Evolutionary conservation across 2,113 vertebrate genomes (phyloP).

Genomic region (Leuciscus idus): DNA sequence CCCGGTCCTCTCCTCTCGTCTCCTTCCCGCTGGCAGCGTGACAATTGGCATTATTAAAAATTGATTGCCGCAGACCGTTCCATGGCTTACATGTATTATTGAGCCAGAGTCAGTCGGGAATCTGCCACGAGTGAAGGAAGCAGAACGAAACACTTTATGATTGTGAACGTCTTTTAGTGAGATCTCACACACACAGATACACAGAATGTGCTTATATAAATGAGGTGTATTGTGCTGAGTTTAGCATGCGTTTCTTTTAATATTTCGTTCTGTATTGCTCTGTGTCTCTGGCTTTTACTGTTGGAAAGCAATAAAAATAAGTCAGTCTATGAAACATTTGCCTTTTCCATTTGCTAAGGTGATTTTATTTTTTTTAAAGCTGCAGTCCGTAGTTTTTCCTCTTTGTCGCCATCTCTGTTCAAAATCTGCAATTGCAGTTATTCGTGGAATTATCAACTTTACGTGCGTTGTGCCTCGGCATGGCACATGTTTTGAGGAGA

Average conservation of each 20-base stretch:
- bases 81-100: conserved; percentile 70
- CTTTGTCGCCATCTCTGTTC: too few relatives aligned
- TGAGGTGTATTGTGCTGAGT: background rate
- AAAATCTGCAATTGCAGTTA: too few relatives aligned
- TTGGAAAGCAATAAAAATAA: background rate
- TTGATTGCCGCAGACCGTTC: conserved; percentile 77
- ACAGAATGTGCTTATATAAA: conserved; percentile 3
- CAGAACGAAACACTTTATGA: conserved; percentile 72
- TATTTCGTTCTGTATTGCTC: background rate
- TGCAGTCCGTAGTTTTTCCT: too few relatives aligned
- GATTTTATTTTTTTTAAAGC: background rate
- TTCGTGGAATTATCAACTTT: too few relatives aligned
- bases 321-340: background rate
- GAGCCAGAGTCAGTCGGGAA: conserved; percentile 67
- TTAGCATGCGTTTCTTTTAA: conserved; percentile 1
- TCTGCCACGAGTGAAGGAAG: conserved; percentile 69
- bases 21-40: conserved; percentile 66
- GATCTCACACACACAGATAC: conserved; percentile 3
- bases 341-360: background rate
- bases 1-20: conserved; percentile 12
- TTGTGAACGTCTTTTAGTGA: conserved; percentile 66
- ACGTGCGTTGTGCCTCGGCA: too few relatives aligned
- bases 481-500: too few relatives aligned
- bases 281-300: background rate
- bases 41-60: conserved; percentile 84